phyloP scores from a whole-genome alignment of 1,140 invertebrate species.

The Cecropterus lyciades region DNA sequence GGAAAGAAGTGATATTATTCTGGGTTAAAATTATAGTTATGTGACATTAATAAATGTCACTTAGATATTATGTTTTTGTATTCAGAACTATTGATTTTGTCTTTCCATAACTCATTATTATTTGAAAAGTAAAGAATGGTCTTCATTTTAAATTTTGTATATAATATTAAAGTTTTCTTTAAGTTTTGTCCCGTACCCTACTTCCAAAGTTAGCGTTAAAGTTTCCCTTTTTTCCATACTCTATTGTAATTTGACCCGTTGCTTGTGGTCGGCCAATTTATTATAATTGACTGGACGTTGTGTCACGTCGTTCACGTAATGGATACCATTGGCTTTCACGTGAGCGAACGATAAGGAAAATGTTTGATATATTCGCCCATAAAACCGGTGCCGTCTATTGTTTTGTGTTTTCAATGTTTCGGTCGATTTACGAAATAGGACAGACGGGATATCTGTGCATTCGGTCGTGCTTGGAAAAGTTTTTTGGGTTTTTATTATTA shows the following conservation, averaged over 20 bases:
- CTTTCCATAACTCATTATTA: too few species aligned
- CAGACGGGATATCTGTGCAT: slow-evolving; percentile 15
- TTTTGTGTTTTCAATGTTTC: slow-evolving; percentile 25
- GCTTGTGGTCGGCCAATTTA: slow-evolving; percentile 25
- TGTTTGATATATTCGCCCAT: slow-evolving; percentile 20
- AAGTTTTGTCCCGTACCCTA: slow-evolving; percentile 16
- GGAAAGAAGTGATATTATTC: too few species aligned
- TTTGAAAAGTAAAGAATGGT: too few species aligned
- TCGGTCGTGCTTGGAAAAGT: background rate
- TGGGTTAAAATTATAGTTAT: too few species aligned
- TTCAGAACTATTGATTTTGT: too few species aligned
- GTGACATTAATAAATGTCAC: too few species aligned
- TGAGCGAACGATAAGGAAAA: slow-evolving; percentile 19
- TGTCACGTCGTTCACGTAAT: slow-evolving; percentile 24
- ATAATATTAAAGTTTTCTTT: slow-evolving; percentile 14
- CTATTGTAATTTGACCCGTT: slow-evolving; percentile 22
- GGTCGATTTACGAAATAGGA: slow-evolving; percentile 16
- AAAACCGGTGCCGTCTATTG: slow-evolving; percentile 12
- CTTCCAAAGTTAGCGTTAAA: slow-evolving; percentile 8
- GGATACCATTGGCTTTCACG: slow-evolving; percentile 15
- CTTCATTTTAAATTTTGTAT: background rate
- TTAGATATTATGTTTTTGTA: too few species aligned
- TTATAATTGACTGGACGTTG: slow-evolving; percentile 26
- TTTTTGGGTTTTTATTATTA: background rate
- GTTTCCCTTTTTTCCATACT: slow-evolving; percentile 8